Base-by-base conservation (phyloP, 1,140 invertebrate genomes). In the Belonocnema kinseyi region DNA sequence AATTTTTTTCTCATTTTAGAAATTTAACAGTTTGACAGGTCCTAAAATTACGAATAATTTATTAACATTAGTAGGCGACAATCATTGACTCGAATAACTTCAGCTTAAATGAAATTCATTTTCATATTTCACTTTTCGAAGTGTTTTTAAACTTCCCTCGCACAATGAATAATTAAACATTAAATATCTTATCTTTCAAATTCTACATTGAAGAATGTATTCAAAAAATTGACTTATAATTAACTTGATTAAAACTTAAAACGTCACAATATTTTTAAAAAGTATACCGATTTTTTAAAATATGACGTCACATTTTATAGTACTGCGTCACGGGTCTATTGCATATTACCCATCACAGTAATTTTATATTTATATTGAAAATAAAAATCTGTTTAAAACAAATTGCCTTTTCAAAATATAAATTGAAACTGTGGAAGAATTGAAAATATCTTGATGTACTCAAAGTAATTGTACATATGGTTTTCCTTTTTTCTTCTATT, bases 331-430 rank as follows among this genome's bases (percentile, higher is more conserved):
- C 26, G 26, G 61, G 33, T 56, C 17, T 19, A 56, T 56, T 56
- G 54, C 40, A 66, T 26, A n/a, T 40, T 66, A 40, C 26, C 26
- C 40, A 66, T 66, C 33, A 66, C 61, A 66, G 33, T 66, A 66
- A 66, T 40, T 21, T 46, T 66, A 66, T n/a, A 66, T 33, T 17
- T 17, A 54, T 8, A 54, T 13, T 33, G 8, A 26, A 61, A 11
- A 61, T 40, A 46, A 66, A 10, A 40, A 66, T 16, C 33, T 8
- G 12, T 40, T 40, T 16, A 40, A 40, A 26, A 33, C 2, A 21
- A 7, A 26, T 61, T 61, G 10, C 19, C 21, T 7, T 14, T 61
- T 16, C n/a, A 11, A 17, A 50, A 50, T 7, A 50, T 14, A 50
- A 52, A 50, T 13, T 12, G 26, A 2, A 61, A 61, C 14, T 58